These are phyloP conservation scores for Lamellibrachia columna DNA, from an alignment of 2,888 invertebrate species.

Conservation along the genomic window DNA sequence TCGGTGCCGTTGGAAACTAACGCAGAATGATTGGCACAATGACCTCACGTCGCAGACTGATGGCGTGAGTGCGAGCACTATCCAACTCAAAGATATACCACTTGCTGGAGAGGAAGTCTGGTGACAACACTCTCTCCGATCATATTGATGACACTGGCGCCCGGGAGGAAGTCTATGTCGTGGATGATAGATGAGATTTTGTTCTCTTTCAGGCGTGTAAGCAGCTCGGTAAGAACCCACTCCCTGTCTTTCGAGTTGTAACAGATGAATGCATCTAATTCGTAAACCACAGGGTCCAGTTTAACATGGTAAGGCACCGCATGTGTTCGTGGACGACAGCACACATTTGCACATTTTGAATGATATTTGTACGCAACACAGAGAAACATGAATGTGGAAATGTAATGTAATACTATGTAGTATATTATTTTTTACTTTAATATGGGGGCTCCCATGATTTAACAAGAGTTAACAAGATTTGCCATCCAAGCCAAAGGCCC, in stretches of 20 bases:
- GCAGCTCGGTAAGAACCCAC: not conserved
- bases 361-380: not conserved
- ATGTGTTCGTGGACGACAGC: not conserved
- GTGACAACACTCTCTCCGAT: not conserved
- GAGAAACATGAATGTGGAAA: not conserved
- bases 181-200: not conserved
- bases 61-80: not conserved
- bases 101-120: not conserved
- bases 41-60: not conserved
- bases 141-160: not conserved
- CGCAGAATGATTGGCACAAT: not conserved
- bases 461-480: too few relatives aligned
- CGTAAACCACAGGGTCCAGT: not conserved
- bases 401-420: too few relatives aligned
- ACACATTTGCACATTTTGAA: not conserved
- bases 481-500: too few relatives aligned
- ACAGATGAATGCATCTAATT: not conserved
- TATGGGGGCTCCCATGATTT: too few relatives aligned
- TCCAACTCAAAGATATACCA: slow-evolving; percentile 19
- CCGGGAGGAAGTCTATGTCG: slow-evolving; percentile 21
- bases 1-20: not conserved
- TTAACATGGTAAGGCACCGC: not conserved
- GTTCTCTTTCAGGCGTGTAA: not conserved
- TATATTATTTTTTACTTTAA: too few relatives aligned
- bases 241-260: not conserved